Evolutionary conservation across 1,140 invertebrate species (phyloP), one percentile per base, ranked within the genome.

Genomic region (Formica exsecta): DNA sequence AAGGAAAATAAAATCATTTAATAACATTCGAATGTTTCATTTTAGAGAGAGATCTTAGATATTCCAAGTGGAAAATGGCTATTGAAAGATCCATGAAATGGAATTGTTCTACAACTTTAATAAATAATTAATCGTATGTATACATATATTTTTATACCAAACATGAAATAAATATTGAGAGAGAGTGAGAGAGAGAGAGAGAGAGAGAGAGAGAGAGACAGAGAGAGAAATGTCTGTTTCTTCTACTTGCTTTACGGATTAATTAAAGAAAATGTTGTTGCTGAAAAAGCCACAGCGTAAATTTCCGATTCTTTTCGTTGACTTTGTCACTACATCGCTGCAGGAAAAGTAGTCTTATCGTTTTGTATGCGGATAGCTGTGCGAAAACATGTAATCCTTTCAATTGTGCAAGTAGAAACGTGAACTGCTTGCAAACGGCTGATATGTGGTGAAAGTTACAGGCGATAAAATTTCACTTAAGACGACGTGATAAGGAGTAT

Each of bases 51-150:
- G 97, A 98, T 90, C 94, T 96, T 8, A 96, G 96, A 64, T 98
- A 98, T 92, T 96, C 96, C 51, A 96, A 97, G 85, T 98, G 98
- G 98, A 98, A 98, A 94, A 97, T 97, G 96, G 98, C 98, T 1
- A 96, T 98, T 0, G 96, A 98, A 86, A 95, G 97, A 64, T 98
- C 97, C 8, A 95, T 98, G 85, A 96, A 97, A 64, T 98, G 98
- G 98, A 97, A 98, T 80, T 85, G 65, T 70, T 86, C 91, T 25
- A 89, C 91, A 13, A 64, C 5, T 73, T 85, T 80, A 61, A 81
- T 73, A 32, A 64, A 84, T 68, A 81, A 88, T 86, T 88, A 73
- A 44, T 25, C n/a, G 29, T 51, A 57, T 0, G 8, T 57, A 51
- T 16, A 41, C 6, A 7, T 51, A 62, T 41, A 81, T 38, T 71